phyloP scores from a whole-genome alignment of 2,113 vertebrate species.

The Chaetura pelagica region DNA sequence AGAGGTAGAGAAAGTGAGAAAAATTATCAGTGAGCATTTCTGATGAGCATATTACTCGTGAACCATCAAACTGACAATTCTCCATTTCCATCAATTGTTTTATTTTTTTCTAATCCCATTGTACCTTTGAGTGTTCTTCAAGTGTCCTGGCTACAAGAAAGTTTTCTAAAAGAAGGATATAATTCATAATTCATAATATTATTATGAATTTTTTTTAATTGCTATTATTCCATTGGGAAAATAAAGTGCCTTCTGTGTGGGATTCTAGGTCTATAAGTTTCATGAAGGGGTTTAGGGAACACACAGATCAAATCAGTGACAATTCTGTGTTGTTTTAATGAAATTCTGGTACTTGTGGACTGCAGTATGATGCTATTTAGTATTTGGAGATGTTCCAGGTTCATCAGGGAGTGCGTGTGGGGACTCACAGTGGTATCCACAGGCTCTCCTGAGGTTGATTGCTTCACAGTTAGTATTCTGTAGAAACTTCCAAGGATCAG shows the following conservation, averaged over 20 bases:
- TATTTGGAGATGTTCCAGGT: neutral
- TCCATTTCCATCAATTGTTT: neutral
- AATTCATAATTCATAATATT: neutral
- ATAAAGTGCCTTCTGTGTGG: neutral
- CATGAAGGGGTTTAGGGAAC: rapidly evolving
- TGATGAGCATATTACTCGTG: neutral
- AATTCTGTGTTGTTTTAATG: neutral
- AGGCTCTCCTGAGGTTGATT: neutral
- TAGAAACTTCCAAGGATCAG: neutral
- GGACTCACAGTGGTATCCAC: neutral
- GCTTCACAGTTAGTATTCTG: neutral
- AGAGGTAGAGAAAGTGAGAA: neutral
- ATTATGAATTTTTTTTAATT: neutral
- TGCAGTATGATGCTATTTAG: neutral
- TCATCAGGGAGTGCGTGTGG: neutral
- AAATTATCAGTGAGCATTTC: neutral
- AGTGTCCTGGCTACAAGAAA: neutral
- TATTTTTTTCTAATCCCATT: neutral
- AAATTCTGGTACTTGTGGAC: neutral
- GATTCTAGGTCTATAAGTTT: neutral
- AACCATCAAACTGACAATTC: neutral
- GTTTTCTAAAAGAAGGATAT: neutral
- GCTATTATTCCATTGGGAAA: neutral
- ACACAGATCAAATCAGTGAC: rapidly evolving
- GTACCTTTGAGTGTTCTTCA: neutral